Percentiles rank a stretch among this genome's conserved stretches.
These are phyloP conservation scores for Pristionchus mayeri DNA, from an alignment of 2,888 invertebrate species.

Conservation along the genomic window DNA sequence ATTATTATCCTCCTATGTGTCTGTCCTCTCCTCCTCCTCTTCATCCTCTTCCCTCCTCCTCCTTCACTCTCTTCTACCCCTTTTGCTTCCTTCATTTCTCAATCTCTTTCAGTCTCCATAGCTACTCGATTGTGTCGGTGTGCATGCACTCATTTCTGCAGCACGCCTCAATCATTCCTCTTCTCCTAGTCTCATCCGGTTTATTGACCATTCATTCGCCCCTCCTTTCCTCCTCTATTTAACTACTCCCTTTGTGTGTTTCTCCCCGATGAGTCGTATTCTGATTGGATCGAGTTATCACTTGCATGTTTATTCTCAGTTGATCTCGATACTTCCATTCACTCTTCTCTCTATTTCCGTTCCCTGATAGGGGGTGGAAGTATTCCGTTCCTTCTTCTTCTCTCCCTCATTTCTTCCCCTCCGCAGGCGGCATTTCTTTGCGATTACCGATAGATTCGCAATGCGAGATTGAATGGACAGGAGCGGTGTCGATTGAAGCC, in stretches of 20 bases:
- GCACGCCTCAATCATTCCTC: not conserved
- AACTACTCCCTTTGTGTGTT: not conserved
- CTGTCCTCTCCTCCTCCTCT: constrained; percentile 27
- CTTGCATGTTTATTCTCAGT: too few relatives aligned
- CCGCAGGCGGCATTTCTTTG: constrained; percentile 6
- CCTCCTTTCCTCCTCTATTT: constrained; percentile 22
- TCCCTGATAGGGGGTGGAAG: too few relatives aligned
- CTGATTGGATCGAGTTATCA: not conserved
- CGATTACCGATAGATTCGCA: constrained; percentile 6
- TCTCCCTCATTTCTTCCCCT: not conserved
- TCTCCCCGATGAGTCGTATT: not conserved
- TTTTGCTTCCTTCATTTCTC: not conserved
- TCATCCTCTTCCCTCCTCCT: not conserved
- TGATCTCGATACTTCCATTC: constrained; percentile 22
- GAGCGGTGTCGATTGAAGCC: constrained; percentile 1
- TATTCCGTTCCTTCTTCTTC: not conserved
- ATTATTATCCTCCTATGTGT: too few relatives aligned
- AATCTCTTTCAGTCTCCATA: not conserved
- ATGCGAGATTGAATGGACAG: not conserved
- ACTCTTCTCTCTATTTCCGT: not conserved
- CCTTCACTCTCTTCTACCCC: not conserved
- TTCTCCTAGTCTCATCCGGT: not conserved
- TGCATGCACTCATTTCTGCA: not conserved
- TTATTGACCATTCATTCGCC: not conserved
- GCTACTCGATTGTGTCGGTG: not conserved